A percentile compares a stretch with the other conserved stretches of the same genome.
Evolutionary conservation across 1,140 invertebrate species (phyloP).

Genomic region (Andrena cerasifolii): DNA sequence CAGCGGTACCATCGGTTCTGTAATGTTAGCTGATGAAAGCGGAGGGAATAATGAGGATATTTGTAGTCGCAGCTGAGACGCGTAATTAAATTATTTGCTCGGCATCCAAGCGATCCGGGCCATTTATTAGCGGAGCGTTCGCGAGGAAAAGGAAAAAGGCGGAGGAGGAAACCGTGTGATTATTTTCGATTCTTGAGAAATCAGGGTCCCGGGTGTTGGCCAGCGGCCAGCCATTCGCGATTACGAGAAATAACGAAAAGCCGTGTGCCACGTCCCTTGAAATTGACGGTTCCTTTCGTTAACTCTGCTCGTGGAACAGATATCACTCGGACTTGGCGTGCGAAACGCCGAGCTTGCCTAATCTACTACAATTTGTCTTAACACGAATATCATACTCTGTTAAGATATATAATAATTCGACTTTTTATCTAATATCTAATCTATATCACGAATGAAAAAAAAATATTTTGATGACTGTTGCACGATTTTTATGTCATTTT

Average conservation of each 20-base stretch:
- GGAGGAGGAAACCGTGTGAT: slow-evolving; percentile 45
- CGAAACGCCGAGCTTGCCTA: no score
- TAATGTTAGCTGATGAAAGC: neutral
- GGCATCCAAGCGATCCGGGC: neutral
- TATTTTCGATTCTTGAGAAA: slow-evolving; percentile 68
- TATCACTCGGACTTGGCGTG: no score
- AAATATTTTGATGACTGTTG: no score
- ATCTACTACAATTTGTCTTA: no score
- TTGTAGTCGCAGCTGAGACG: neutral
- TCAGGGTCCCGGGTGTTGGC: slow-evolving; percentile 39
- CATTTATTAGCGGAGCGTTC: slow-evolving; percentile 21
- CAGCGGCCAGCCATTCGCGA: slow-evolving; percentile 59
- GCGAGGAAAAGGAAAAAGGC: neutral
- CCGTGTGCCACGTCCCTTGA: slow-evolving; percentile 44
- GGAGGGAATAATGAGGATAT: neutral
- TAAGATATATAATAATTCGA: no score
- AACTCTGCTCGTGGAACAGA: neutral
- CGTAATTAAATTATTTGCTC: slow-evolving; percentile 41
- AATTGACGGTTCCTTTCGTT: slow-evolving; percentile 54
- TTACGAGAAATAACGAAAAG: slow-evolving; percentile 63
- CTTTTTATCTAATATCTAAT: no score
- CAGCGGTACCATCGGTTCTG: neutral
- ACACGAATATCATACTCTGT: no score
- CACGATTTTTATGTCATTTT: no score
- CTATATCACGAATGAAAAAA: no score